Evolutionary conservation across 2,888 invertebrate genomes (phyloP).

Genomic region (Hybos culiciformis): DNA sequence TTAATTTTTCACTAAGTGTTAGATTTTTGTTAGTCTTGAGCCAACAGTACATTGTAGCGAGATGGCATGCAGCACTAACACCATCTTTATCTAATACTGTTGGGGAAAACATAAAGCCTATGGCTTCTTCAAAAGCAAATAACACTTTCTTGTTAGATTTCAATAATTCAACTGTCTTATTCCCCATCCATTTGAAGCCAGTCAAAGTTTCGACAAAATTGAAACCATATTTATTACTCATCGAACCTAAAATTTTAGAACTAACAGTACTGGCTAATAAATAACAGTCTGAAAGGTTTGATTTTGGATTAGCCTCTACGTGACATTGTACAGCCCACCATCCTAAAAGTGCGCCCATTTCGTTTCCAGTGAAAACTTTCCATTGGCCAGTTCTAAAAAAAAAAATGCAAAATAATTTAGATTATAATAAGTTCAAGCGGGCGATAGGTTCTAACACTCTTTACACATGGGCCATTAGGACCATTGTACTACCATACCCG

Average conservation of each 20-base stretch:
- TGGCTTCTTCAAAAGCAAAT: slow-evolving; percentile 97
- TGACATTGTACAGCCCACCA: slow-evolving; percentile 77
- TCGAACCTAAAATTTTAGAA: slow-evolving; percentile 78
- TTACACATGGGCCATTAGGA: too few relatives aligned
- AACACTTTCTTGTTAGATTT: slow-evolving; percentile 61
- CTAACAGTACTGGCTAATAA: slow-evolving; percentile 92
- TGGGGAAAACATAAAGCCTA: slow-evolving; percentile 92
- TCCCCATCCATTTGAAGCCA: slow-evolving; percentile 99
- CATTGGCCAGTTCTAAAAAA: slow-evolving; percentile 49
- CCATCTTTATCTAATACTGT: slow-evolving; percentile 93
- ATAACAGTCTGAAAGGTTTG: slow-evolving; percentile 49
- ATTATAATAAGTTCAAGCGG: too few relatives aligned
- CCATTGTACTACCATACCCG: too few relatives aligned
- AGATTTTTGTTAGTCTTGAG: slow-evolving; percentile 45
- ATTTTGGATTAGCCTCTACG: slow-evolving; percentile 37
- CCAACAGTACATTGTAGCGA: slow-evolving; percentile 61
- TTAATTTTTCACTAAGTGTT: slow-evolving; percentile 48
- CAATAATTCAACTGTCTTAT: slow-evolving; percentile 58
- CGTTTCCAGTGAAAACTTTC: slow-evolving; percentile 91
- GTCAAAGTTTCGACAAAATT: slow-evolving; percentile 80
- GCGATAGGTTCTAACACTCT: too few relatives aligned
- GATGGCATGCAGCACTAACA: slow-evolving; percentile 70
- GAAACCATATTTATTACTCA: slow-evolving; percentile 66
- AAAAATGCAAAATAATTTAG: too few relatives aligned
- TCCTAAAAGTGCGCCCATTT: slow-evolving; percentile 82